Percentiles rank a stretch among this genome's conserved stretches.
Conservation (phyloP, 2,113 vertebrate species). For the Arvicanthis niloticus region DNA sequence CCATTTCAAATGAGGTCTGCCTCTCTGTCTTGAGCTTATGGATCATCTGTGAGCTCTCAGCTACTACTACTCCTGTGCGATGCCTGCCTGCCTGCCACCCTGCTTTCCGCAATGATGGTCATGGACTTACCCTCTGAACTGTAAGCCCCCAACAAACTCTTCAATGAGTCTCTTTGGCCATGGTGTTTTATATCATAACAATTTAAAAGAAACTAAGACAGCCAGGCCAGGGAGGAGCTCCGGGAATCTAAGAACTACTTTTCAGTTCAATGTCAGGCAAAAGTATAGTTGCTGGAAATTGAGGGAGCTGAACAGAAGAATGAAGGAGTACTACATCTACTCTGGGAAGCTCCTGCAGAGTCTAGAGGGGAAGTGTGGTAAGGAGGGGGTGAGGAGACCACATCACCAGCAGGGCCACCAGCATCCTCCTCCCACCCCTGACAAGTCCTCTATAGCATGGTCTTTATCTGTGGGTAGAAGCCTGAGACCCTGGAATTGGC, state of each 20-base stretch:
- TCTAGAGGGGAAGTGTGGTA: not conserved
- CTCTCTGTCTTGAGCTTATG: not conserved
- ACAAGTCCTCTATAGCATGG: not conserved
- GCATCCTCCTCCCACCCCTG: not conserved
- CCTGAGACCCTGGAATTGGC: not conserved
- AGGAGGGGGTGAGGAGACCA: not conserved
- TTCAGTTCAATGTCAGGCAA: not conserved
- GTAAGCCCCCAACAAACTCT: not conserved
- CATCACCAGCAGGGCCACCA: fast-evolving
- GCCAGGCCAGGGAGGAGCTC: not conserved
- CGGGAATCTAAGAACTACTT: not conserved
- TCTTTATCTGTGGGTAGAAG: fast-evolving
- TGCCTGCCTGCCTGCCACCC: not conserved
- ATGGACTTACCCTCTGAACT: not conserved
- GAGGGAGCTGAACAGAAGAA: not conserved
- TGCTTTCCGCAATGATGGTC: not conserved
- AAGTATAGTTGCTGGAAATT: not conserved
- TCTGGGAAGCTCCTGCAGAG: not conserved
- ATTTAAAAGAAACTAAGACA: not conserved
- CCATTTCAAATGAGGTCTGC: not conserved
- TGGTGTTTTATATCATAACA: not conserved
- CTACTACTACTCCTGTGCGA: not conserved
- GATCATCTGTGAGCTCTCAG: not conserved
- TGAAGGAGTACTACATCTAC: fast-evolving
- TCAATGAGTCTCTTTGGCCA: not conserved